phyloP scores from a whole-genome alignment of 2,888 invertebrate species.

The Nowickia ferox region DNA sequence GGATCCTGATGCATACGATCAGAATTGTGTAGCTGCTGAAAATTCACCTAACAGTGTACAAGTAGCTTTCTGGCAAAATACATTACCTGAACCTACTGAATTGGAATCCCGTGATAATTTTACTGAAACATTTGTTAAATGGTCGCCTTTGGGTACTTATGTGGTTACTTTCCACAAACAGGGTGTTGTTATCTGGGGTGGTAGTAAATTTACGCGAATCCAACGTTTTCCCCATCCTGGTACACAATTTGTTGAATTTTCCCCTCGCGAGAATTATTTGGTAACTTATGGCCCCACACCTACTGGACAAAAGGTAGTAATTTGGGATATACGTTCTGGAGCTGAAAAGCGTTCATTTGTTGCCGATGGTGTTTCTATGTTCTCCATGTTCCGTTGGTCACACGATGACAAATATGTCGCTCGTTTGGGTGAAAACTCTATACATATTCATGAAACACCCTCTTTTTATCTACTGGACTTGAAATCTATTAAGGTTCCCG shows the following conservation, averaged over 20 bases:
- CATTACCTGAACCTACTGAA: slow-evolving; percentile 92
- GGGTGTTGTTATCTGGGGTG: slow-evolving; percentile 99
- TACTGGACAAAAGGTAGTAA: slow-evolving; percentile 91
- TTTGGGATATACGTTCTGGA: slow-evolving; percentile 98
- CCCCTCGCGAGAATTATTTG: slow-evolving; percentile 98
- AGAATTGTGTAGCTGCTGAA: slow-evolving; percentile 95
- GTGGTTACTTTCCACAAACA: slow-evolving; percentile 97
- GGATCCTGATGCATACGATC: slow-evolving; percentile 98
- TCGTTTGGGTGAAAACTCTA: slow-evolving; percentile 90
- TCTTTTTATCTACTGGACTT: slow-evolving; percentile 97
- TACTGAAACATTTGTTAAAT: slow-evolving; percentile 97
- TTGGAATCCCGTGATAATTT: slow-evolving; percentile 94
- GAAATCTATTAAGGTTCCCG: slow-evolving; percentile 95
- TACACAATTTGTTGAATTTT: slow-evolving; percentile 98
- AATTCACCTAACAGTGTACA: slow-evolving; percentile 89
- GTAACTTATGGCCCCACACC: slow-evolving; percentile 96
- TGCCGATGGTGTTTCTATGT: slow-evolving; percentile 91
- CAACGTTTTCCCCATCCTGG: slow-evolving; percentile 95
- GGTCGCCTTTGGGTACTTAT: slow-evolving; percentile 99
- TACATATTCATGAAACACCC: slow-evolving; percentile 98
- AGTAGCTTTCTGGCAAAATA: slow-evolving; percentile 95
- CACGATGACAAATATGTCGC: slow-evolving; percentile 98
- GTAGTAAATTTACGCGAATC: slow-evolving; percentile 95
- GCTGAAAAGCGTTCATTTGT: slow-evolving; percentile 96
- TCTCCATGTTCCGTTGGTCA: slow-evolving; percentile 99